Evolutionary conservation across 2,797 vertebrate genomes (phyloP).

Genomic region (Darevskia nairensis): DNA sequence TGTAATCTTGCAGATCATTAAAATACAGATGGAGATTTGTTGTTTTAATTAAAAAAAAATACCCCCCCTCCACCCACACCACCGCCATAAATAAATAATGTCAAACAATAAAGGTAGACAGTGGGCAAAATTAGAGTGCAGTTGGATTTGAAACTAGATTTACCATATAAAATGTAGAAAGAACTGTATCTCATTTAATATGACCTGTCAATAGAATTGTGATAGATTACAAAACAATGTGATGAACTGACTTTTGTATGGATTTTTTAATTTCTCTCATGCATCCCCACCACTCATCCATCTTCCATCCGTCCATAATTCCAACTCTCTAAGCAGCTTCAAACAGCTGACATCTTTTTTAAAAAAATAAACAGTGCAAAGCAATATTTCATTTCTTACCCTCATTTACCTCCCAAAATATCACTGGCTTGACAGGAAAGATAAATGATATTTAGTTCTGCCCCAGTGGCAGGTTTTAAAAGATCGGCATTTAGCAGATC

Average conservation of each 20-base stretch:
- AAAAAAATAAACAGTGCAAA: constrained; percentile 25
- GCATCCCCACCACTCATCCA: constrained; percentile 21
- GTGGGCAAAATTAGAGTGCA: background rate
- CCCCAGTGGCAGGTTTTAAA: constrained; percentile 32
- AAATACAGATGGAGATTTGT: background rate
- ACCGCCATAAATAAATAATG: constrained; percentile 21
- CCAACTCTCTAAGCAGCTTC: constrained; percentile 22
- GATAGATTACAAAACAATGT: constrained; percentile 19
- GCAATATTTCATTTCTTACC: constrained; percentile 35
- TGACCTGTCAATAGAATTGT: constrained; percentile 8
- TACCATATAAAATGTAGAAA: background rate
- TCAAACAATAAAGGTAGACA: background rate
- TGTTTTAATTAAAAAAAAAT: background rate
- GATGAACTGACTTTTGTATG: constrained; percentile 28
- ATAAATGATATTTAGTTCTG: constrained; percentile 45
- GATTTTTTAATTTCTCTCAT: constrained; percentile 25
- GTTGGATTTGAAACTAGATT: background rate
- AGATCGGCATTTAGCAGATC: constrained; percentile 20
- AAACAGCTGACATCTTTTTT: constrained; percentile 29
- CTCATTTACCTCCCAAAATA: constrained; percentile 43
- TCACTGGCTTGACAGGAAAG: constrained; percentile 31
- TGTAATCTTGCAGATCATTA: background rate
- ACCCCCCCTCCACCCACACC: too few species aligned
- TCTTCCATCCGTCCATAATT: constrained; percentile 25
- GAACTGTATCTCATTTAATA: background rate